These are phyloP conservation scores for Beris morrisii DNA, from an alignment of 2,888 invertebrate genomes.

Conservation along the genomic window DNA sequence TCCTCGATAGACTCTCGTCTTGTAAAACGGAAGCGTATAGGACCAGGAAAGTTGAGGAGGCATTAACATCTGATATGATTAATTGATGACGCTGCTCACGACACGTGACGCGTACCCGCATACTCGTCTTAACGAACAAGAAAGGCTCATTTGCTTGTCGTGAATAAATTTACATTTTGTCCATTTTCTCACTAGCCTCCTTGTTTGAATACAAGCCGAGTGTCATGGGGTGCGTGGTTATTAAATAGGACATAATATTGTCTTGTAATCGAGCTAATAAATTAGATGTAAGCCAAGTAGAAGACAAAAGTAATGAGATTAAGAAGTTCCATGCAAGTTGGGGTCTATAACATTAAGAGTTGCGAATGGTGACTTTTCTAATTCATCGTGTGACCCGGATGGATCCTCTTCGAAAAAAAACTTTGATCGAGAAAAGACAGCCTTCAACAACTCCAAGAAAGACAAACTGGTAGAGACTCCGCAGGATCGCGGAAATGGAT, in stretches of 20 bases:
- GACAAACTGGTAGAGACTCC: no score
- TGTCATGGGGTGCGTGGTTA: slow-evolving; percentile 20
- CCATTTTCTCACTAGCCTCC: slow-evolving; percentile 31
- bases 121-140: slow-evolving; percentile 36
- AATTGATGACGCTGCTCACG: slow-evolving; percentile 38
- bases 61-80: slow-evolving; percentile 38
- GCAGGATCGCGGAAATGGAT: no score
- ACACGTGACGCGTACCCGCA: slow-evolving; percentile 39
- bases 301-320: no score
- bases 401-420: no score
- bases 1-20: slow-evolving; percentile 28
- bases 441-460: no score
- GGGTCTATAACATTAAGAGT: no score
- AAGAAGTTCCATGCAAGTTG: no score
- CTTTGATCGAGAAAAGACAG: no score
- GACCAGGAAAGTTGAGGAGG: slow-evolving; percentile 7
- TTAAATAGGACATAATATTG: slow-evolving; percentile 9
- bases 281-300: neutral
- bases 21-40: slow-evolving; percentile 7
- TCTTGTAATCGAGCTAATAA: slow-evolving; percentile 22
- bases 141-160: slow-evolving; percentile 29
- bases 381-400: no score
- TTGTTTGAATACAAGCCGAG: slow-evolving; percentile 2
- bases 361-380: no score
- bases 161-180: slow-evolving; percentile 36